phyloP scores from a whole-genome alignment of 1,140 invertebrate genomes.

The Anastatus disparis region DNA sequence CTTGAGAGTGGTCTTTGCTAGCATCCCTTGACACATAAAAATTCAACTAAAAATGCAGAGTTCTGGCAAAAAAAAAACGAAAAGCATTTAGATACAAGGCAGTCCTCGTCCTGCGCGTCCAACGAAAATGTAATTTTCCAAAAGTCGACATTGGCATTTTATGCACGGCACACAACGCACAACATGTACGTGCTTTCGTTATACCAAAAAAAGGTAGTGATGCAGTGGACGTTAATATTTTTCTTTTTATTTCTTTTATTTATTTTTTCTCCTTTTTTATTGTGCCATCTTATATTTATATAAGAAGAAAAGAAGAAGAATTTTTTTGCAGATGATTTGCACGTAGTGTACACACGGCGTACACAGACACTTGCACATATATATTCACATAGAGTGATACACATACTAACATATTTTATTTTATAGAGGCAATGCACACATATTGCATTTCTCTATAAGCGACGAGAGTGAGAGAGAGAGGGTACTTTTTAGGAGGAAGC shows the following conservation, averaged over 20 bases:
- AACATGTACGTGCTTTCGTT: slow-evolving; percentile 34
- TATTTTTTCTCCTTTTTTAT: not conserved
- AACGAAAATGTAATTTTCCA: not conserved
- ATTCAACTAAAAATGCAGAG: slow-evolving; percentile 1
- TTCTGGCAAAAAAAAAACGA: no score
- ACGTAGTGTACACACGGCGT: not conserved
- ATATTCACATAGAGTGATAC: no score
- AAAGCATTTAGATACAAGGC: no score
- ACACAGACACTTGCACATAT: no score
- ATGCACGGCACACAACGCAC: slow-evolving; percentile 36
- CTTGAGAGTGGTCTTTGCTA: no score
- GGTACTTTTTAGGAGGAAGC: slow-evolving; percentile 41
- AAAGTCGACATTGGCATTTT: slow-evolving; percentile 28
- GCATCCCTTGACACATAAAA: no score
- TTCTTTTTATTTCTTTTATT: not conserved
- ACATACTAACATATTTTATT: no score
- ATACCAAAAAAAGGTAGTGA: no score
- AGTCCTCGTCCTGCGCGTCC: no score
- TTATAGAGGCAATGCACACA: slow-evolving; percentile 39
- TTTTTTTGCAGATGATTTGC: slow-evolving; percentile 21
- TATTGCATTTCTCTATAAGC: slow-evolving; percentile 47
- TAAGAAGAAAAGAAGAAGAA: not conserved
- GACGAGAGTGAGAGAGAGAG: slow-evolving; percentile 10
- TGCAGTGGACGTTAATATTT: not conserved
- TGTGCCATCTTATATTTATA: not conserved